These are phyloP conservation scores for Atherinomorus stipes DNA, from an alignment of 2,113 vertebrate species.

Conservation along the genomic window DNA sequence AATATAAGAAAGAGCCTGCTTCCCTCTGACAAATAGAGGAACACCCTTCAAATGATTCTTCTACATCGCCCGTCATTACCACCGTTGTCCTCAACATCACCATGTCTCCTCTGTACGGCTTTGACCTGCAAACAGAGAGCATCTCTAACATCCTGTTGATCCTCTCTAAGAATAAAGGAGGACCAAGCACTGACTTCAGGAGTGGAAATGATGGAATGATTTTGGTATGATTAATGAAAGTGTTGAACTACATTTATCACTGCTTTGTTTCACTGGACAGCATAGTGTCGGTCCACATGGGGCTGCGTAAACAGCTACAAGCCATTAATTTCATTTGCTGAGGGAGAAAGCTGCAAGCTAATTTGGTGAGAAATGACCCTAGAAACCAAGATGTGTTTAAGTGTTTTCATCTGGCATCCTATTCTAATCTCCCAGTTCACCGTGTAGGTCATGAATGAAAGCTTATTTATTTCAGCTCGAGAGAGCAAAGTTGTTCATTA, in stretches of 20 bases:
- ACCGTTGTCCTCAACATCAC: constrained; percentile 9
- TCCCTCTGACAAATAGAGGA: constrained; percentile 61
- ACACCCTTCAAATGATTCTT: constrained; percentile 72
- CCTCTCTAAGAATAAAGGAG: constrained; percentile 41
- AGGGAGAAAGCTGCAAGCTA: background rate
- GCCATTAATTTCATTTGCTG: constrained; percentile 14
- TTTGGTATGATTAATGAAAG: constrained; percentile 33
- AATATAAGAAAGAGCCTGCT: constrained; percentile 73
- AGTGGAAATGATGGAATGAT: constrained; percentile 7
- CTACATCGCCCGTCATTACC: constrained; percentile 58
- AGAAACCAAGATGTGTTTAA: constrained; percentile 32
- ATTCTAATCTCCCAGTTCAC: constrained; percentile 28
- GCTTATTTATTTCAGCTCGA: constrained; percentile 87
- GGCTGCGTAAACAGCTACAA: constrained; percentile 1
- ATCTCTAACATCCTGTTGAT: constrained; percentile 67
- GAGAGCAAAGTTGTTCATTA: constrained; percentile 77
- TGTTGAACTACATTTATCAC: background rate
- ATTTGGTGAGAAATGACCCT: constrained; percentile 5
- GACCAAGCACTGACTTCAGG: constrained; percentile 3
- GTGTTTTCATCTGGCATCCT: constrained; percentile 24
- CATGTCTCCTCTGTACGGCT: constrained; percentile 21
- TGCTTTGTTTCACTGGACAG: background rate
- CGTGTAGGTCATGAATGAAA: constrained; percentile 78
- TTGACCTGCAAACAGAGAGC: constrained; percentile 65
- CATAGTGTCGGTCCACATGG: constrained; percentile 16